Evolutionary conservation across 2,888 invertebrate genomes (phyloP), one percentile per base, ranked within the genome.

Genomic region (Mylabris sibirica): DNA sequence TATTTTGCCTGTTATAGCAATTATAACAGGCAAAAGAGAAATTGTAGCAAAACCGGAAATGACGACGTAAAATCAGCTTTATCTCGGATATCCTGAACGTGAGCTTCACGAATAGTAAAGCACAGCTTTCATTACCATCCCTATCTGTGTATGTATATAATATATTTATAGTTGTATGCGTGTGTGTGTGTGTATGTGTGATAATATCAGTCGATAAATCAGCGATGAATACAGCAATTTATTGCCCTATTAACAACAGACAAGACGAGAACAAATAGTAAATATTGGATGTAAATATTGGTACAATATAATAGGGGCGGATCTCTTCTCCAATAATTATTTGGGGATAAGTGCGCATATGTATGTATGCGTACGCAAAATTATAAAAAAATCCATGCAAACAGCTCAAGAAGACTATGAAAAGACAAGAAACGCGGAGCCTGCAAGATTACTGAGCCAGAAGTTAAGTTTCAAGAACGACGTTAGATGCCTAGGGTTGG

Each of bases 231-330:
- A 76, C 75, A 69, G 77, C 78, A 80, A 83, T 82, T 82, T 82
- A 83, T 82, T 81, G 79, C 80, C 80, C 82, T 80, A 83, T 82
- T 83, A 81, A 77, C 79, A 74, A 75, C 75, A 76, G 79, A 78
- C 79, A 81, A 82, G 81, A 81, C 77, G 79, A 77, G 79, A 80
- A 81, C 81, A 80, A 83, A 82, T 81, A 80, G 81, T 81, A 83
- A 83, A 82, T 82, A 82, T 83, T 82, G 78, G 79, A 76, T 76
- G 78, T 80, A 83, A 83, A 82, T 82, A 82, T 83, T 82, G 79
- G 80, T 77, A 75, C 67, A 74, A 67, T 79, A 71, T 72, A 70
- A 70, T 70, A 65, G 65, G 24, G 62, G 70, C 70, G 70, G 70
- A 67, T 70, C 70, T 65, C 62, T 49, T 41, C 57, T n/a, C 24